These are phyloP conservation scores for Cheilosia urbana DNA, from an alignment of 2,888 invertebrate species.

Conservation along the genomic window DNA sequence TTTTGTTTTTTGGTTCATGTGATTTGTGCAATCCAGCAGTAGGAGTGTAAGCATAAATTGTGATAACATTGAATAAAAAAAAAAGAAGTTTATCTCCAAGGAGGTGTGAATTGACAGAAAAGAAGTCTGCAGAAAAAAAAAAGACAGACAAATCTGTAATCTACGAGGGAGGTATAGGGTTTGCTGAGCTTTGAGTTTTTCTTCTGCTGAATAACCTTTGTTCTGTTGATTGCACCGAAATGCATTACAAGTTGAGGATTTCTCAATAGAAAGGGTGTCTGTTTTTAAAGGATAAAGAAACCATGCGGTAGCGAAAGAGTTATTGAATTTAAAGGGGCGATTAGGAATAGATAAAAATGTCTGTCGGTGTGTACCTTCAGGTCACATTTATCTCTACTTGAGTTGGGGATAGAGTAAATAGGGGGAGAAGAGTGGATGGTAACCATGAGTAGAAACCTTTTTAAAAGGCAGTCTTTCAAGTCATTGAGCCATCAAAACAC, in stretches of 20 bases:
- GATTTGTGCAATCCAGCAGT: constrained; percentile 27
- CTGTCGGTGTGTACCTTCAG: no score
- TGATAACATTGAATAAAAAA: constrained; percentile 27
- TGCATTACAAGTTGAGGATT: constrained; percentile 16
- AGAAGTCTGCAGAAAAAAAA: constrained; percentile 4
- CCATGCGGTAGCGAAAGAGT: not conserved
- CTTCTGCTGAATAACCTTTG: constrained; percentile 21
- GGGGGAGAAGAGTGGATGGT: no score
- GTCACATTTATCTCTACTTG: no score
- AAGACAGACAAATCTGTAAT: constrained; percentile 14
- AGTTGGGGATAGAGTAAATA: no score
- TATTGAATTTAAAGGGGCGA: not conserved
- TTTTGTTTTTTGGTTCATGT: no score
- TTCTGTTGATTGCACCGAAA: constrained; percentile 32
- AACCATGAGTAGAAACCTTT: not conserved
- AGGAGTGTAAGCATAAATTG: not conserved
- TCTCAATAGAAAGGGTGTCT: not conserved
- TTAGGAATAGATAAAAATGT: not conserved
- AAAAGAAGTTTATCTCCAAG: not conserved
- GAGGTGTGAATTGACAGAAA: constrained; percentile 26
- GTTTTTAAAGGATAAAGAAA: no score
- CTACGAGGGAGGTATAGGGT: not conserved
- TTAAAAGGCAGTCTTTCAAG: not conserved
- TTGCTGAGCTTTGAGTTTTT: constrained; percentile 19
- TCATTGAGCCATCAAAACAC: no score